Conservation (phyloP, 2,888 invertebrate species). For the Myopa tessellatipennis region DNA sequence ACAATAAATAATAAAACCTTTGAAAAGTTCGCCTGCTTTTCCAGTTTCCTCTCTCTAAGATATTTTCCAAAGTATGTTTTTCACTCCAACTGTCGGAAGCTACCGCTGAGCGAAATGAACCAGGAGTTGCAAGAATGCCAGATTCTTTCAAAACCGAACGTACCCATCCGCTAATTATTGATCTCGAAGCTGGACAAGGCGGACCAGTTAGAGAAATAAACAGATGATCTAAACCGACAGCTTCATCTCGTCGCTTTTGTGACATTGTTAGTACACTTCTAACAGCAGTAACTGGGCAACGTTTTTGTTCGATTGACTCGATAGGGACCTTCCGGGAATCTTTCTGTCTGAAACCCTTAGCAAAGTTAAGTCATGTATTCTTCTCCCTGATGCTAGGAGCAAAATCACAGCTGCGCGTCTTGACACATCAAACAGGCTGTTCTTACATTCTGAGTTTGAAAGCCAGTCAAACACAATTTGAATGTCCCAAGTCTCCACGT, state of each 20-base stretch:
- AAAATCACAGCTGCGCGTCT: slow-evolving; percentile 25
- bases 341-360: slow-evolving; percentile 26
- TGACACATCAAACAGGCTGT: slow-evolving; percentile 29
- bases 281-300: slow-evolving; percentile 30
- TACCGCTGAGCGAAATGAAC: too few relatives aligned
- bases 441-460: slow-evolving; percentile 9
- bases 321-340: slow-evolving; percentile 26
- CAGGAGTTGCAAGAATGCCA: too few relatives aligned
- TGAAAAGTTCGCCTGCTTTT: too few relatives aligned
- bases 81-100: not conserved
- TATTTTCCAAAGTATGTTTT: too few relatives aligned
- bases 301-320: slow-evolving; percentile 29
- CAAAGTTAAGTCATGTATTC: slow-evolving; percentile 35
- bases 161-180: slow-evolving; percentile 36
- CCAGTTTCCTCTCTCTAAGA: too few relatives aligned
- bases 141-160: not conserved
- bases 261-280: slow-evolving; percentile 24
- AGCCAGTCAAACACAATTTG: slow-evolving; percentile 38
- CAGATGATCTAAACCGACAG: slow-evolving; percentile 2
- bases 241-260: not conserved
- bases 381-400: slow-evolving; percentile 27
- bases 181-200: slow-evolving; percentile 27
- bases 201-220: not conserved
- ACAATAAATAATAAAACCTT: too few relatives aligned
- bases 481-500: slow-evolving; percentile 36